phyloP scores from a whole-genome alignment of 2,888 invertebrate species.

The Xestia ashworthii region DNA sequence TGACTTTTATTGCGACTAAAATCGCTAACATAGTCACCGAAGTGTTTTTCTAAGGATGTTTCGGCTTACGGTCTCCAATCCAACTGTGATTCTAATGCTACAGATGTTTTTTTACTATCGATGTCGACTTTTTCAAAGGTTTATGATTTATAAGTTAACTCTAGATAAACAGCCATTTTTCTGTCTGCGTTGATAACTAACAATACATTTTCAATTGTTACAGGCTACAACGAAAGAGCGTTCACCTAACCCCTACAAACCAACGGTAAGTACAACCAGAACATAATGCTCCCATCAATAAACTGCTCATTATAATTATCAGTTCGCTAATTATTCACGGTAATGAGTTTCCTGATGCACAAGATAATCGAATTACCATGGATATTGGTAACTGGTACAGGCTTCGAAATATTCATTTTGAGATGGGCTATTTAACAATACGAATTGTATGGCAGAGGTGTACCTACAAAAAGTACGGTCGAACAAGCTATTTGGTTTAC shows the following conservation, averaged over 20 bases:
- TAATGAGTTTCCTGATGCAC: slow-evolving; percentile 49
- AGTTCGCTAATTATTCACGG: slow-evolving; percentile 45
- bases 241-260: slow-evolving; percentile 66
- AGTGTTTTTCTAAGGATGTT: neutral
- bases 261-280: slow-evolving; percentile 75
- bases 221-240: slow-evolving; percentile 73
- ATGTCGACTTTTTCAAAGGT: too few species aligned
- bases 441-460: too few species aligned
- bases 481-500: too few species aligned
- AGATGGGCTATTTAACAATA: neutral
- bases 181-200: slow-evolving; percentile 9
- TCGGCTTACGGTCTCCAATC: neutral
- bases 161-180: neutral
- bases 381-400: slow-evolving; percentile 7
- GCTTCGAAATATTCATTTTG: neutral
- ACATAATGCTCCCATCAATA: slow-evolving; percentile 41
- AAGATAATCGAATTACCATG: slow-evolving; percentile 38
- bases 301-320: slow-evolving; percentile 51
- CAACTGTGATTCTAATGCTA: neutral
- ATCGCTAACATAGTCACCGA: too few species aligned
- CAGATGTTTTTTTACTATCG: too few species aligned
- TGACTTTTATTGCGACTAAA: neutral
- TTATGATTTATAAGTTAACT: too few species aligned
- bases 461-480: too few species aligned
- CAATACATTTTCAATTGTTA: slow-evolving; percentile 61